Evolutionary conservation across 2,113 vertebrate genomes (phyloP).

Genomic region (Apistogramma diplotaenia): DNA sequence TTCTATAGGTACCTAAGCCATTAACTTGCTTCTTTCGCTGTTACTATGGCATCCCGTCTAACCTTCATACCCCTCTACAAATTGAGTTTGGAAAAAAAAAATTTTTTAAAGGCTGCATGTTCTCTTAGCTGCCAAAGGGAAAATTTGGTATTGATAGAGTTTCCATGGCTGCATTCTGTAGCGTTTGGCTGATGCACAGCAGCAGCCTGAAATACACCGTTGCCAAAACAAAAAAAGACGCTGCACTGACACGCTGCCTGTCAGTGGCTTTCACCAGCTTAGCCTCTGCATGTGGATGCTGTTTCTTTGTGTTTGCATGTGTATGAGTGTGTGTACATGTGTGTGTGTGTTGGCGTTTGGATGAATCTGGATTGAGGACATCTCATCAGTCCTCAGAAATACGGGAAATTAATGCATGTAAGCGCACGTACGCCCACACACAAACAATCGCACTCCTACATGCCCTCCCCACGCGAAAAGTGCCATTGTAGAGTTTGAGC

Average conservation of each 20-base stretch:
- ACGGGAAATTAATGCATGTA: conserved; percentile 36
- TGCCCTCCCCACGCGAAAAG: conserved; percentile 19
- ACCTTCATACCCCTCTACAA: neutral
- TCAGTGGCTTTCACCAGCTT: conserved; percentile 30
- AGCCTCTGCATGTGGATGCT: conserved; percentile 10
- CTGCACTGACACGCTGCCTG: conserved; percentile 21
- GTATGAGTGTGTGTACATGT: neutral
- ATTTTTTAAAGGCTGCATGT: neutral
- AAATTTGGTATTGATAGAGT: conserved; percentile 17
- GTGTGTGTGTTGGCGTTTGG: neutral
- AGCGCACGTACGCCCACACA: conserved; percentile 22
- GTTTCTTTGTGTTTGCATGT: neutral
- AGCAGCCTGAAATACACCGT: conserved; percentile 22
- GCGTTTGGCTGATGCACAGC: conserved; percentile 28
- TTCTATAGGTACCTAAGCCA: neutral
- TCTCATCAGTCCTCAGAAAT: conserved; percentile 57
- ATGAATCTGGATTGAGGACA: conserved; percentile 38
- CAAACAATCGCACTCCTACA: conserved; percentile 31
- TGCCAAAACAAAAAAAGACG: conserved; percentile 25
- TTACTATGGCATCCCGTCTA: neutral
- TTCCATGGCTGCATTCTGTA: conserved; percentile 29
- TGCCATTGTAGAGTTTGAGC: conserved; percentile 45
- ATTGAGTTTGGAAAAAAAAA: neutral
- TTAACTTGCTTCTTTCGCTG: neutral
- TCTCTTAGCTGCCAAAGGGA: conserved; percentile 2